Percentiles rank a stretch among this genome's conserved stretches.
Conservation (phyloP, 2,113 vertebrate genomes). For the Microtus ochrogaster region DNA sequence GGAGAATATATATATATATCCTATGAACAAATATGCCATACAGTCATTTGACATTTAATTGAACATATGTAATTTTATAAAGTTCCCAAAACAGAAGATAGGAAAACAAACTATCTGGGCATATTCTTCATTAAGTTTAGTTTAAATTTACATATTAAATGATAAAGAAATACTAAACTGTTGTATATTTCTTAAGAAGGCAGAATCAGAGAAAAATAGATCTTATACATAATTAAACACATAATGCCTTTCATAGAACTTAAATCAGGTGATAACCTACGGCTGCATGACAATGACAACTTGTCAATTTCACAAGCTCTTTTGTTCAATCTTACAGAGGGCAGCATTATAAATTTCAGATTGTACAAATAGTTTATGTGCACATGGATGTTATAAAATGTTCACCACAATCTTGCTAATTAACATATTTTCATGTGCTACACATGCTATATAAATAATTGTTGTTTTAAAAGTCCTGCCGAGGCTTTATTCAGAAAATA, state of each 20-base stretch:
- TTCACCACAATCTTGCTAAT: not conserved
- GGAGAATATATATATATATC: not conserved
- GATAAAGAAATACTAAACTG: not conserved
- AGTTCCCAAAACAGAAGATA: not conserved
- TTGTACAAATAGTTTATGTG: not conserved
- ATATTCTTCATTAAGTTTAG: not conserved
- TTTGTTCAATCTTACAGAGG: not conserved
- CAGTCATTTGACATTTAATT: constrained; percentile 30
- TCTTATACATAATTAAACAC: not conserved
- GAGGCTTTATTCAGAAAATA: not conserved
- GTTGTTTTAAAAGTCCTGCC: too few relatives aligned
- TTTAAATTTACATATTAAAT: not conserved
- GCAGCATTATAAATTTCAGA: not conserved
- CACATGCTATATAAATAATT: not conserved
- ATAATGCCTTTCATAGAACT: not conserved
- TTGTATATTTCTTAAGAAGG: not conserved
- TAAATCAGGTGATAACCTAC: not conserved
- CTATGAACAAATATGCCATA: constrained; percentile 33
- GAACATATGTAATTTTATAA: not conserved
- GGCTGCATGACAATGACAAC: not conserved
- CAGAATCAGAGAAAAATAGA: not conserved
- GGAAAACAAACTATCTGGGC: not conserved
- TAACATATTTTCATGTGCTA: not conserved
- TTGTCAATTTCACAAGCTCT: not conserved
- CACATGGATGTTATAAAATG: not conserved